Evolutionary conservation across 2,888 invertebrate species (phyloP).

Genomic region (Esperia sulphurella): DNA sequence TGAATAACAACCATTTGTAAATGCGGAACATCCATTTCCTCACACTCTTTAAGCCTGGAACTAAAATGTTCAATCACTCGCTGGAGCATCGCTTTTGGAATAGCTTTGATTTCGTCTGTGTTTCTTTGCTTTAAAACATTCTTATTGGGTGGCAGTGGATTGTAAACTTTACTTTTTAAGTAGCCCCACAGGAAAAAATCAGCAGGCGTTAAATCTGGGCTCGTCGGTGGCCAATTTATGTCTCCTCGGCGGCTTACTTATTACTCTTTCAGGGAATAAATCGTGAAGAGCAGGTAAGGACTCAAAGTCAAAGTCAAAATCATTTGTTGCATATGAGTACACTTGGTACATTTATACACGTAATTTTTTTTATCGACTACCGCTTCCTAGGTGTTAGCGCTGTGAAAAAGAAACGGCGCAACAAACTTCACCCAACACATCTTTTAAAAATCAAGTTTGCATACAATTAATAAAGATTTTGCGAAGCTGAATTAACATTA

Average conservation of each 20-base stretch:
- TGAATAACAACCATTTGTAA: too few relatives aligned
- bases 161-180: slow-evolving; percentile 22
- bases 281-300: slow-evolving; percentile 17
- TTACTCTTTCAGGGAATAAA: slow-evolving; percentile 19
- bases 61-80: slow-evolving; percentile 18
- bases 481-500: too few relatives aligned
- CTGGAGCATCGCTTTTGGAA: slow-evolving; percentile 23
- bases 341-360: too few relatives aligned
- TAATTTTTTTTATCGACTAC: too few relatives aligned
- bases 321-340: too few relatives aligned
- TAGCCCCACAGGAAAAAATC: slow-evolving; percentile 22
- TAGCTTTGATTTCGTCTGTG: slow-evolving; percentile 23
- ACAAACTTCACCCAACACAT: too few relatives aligned
- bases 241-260: slow-evolving; percentile 19
- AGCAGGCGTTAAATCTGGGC: slow-evolving; percentile 21
- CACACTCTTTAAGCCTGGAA: slow-evolving; percentile 12
- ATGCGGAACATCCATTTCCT: too few relatives aligned
- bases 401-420: too few relatives aligned
- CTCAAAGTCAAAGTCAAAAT: too few relatives aligned
- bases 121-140: slow-evolving; percentile 22
- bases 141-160: slow-evolving; percentile 19
- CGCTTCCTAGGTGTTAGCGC: too few relatives aligned
- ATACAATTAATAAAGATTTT: too few relatives aligned
- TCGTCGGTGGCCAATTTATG: slow-evolving; percentile 4
- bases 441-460: too few relatives aligned